Percentiles rank a stretch among this genome's conserved stretches.
These are phyloP conservation scores for Rhynchonema sp. DNA, from an alignment of 2,888 invertebrate genomes.

Conservation along the genomic window DNA sequence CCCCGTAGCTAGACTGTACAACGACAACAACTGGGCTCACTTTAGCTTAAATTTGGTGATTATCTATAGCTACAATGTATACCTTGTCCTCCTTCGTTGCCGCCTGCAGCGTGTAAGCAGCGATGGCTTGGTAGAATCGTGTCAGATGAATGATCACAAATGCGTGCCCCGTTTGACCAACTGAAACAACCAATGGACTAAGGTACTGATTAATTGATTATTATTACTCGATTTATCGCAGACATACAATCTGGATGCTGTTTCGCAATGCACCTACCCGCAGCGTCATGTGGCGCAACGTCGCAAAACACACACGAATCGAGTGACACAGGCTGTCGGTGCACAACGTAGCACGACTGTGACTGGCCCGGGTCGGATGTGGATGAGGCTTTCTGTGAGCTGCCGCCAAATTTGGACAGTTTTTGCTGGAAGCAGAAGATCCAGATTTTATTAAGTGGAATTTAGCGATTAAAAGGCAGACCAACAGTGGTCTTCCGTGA, in stretches of 20 bases:
- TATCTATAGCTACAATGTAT: neutral
- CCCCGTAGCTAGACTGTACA: too few relatives aligned
- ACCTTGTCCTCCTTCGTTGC: slow-evolving; percentile 33
- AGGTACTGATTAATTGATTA: too few relatives aligned
- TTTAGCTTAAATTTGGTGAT: neutral
- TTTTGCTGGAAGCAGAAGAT: too few relatives aligned
- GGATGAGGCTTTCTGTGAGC: too few relatives aligned
- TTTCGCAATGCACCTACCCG: slow-evolving; percentile 7
- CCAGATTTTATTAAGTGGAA: too few relatives aligned
- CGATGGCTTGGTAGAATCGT: slow-evolving; percentile 36
- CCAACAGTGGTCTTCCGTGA: too few relatives aligned
- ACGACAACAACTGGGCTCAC: too few relatives aligned
- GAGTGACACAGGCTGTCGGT: slow-evolving; percentile 35
- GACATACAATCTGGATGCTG: too few relatives aligned
- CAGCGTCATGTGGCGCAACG: slow-evolving; percentile 28
- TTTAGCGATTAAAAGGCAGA: too few relatives aligned
- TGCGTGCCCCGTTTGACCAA: slow-evolving; percentile 17
- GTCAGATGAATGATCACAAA: slow-evolving; percentile 37
- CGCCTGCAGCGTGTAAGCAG: slow-evolving; percentile 35
- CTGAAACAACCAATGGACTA: neutral
- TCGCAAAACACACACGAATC: slow-evolving; percentile 36
- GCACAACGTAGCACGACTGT: slow-evolving; percentile 26
- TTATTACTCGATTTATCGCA: too few relatives aligned
- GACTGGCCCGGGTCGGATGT: too few relatives aligned
- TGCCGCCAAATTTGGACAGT: too few relatives aligned